phyloP scores from a whole-genome alignment of 2,888 invertebrate species.

The Drosophila anomalata region DNA sequence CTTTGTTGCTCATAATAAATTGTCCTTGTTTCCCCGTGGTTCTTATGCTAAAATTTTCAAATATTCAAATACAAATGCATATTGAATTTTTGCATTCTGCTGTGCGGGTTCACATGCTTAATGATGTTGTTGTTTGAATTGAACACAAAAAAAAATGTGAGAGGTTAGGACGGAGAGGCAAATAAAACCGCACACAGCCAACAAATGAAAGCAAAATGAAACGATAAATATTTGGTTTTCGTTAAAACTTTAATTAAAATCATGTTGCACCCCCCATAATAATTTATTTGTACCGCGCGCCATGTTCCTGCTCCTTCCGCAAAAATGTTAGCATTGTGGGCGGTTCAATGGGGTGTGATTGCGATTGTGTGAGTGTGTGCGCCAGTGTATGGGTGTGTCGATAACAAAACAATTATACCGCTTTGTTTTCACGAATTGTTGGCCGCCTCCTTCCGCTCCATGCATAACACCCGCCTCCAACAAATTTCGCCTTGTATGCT shows the following conservation, averaged over 20 bases:
- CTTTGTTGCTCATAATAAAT: slow-evolving; percentile 66
- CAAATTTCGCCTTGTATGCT: slow-evolving; percentile 14
- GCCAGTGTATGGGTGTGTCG: slow-evolving; percentile 48
- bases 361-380: slow-evolving; percentile 4
- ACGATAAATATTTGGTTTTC: slow-evolving; percentile 80
- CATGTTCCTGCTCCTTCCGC: slow-evolving; percentile 8
- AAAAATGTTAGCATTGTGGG: slow-evolving; percentile 7
- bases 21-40: slow-evolving; percentile 35
- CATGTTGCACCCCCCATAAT: slow-evolving; percentile 69
- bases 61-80: slow-evolving; percentile 71
- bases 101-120: slow-evolving; percentile 44
- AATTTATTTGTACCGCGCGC: slow-evolving; percentile 69
- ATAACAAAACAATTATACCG: slow-evolving; percentile 74
- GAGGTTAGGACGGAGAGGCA: slow-evolving; percentile 16
- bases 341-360: slow-evolving; percentile 17
- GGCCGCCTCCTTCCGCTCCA: slow-evolving; percentile 13
- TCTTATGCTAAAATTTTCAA: slow-evolving; percentile 49
- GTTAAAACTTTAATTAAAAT: slow-evolving; percentile 79
- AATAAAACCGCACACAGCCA: slow-evolving; percentile 62
- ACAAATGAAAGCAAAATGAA: slow-evolving; percentile 77
- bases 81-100: slow-evolving; percentile 59
- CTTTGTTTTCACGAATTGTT: slow-evolving; percentile 58
- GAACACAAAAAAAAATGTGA: background rate
- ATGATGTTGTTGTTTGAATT: slow-evolving; percentile 62
- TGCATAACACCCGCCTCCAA: background rate